These are phyloP conservation scores for Ethmia dodecea DNA, from an alignment of 2,888 invertebrate genomes.

Conservation along the genomic window DNA sequence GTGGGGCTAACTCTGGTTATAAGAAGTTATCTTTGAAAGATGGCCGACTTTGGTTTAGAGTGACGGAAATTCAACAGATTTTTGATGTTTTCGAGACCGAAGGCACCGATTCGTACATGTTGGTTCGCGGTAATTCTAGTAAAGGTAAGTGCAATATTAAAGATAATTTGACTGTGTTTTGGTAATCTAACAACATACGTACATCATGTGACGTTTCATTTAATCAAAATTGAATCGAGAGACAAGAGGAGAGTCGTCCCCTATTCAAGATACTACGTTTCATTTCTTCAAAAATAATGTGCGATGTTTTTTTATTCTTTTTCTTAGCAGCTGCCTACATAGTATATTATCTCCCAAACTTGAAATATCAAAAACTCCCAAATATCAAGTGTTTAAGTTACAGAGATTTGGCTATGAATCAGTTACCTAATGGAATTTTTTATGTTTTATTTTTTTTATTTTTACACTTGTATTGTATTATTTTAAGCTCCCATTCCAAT, in stretches of 20 bases:
- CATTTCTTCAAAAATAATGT: too few species aligned
- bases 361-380: too few species aligned
- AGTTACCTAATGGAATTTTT: background rate
- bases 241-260: too few species aligned
- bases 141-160: conserved; percentile 62
- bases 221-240: too few species aligned
- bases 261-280: too few species aligned
- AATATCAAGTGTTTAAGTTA: too few species aligned
- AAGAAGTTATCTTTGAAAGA: conserved; percentile 48
- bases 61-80: conserved; percentile 62
- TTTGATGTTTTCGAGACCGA: conserved; percentile 65
- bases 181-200: too few species aligned
- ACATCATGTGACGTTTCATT: too few species aligned
- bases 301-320: too few species aligned
- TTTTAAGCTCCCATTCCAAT: conserved; percentile 64
- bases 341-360: too few species aligned
- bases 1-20: conserved; percentile 27
- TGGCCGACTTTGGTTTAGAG: conserved; percentile 71
- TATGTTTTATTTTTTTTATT: background rate
- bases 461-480: background rate
- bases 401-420: too few species aligned
- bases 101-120: conserved; percentile 67
- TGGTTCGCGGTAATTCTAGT: conserved; percentile 85
- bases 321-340: too few species aligned
- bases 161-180: background rate